phyloP scores from a whole-genome alignment of 2,888 invertebrate genomes.

The Colostygia pectinataria region DNA sequence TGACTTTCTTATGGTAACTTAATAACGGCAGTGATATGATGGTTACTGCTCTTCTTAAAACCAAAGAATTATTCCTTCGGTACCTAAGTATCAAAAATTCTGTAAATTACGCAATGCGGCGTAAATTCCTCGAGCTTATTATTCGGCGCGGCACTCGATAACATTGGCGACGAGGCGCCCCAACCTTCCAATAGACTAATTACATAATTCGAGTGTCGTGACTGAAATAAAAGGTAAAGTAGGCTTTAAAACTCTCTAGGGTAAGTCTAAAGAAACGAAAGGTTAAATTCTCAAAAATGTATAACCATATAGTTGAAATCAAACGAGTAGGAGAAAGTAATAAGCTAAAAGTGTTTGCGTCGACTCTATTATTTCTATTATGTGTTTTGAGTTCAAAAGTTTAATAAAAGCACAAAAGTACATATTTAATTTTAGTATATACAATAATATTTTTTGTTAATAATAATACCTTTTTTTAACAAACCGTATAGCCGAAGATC shows the following conservation, averaged over 20 bases:
- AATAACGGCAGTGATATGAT: background rate
- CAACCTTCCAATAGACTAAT: constrained; percentile 72
- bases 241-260: background rate
- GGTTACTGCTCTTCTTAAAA: background rate
- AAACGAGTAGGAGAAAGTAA: too few species aligned
- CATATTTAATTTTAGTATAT: too few species aligned
- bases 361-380: too few species aligned
- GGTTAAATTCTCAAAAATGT: background rate
- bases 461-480: too few species aligned
- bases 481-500: too few species aligned
- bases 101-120: constrained; percentile 35
- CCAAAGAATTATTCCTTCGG: background rate
- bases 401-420: too few species aligned
- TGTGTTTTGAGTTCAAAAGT: too few species aligned
- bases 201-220: constrained; percentile 77
- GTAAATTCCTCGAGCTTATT: constrained; percentile 46
- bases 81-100: constrained; percentile 21
- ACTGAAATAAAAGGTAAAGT: constrained; percentile 56
- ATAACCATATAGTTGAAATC: too few species aligned
- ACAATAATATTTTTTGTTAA: too few species aligned
- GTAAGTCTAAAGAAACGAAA: background rate
- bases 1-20: too few species aligned
- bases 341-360: too few species aligned
- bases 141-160: constrained; percentile 55
- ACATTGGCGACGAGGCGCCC: constrained; percentile 49